These are phyloP conservation scores for Psittacula cyanocephala DNA, from an alignment of 2,113 vertebrate species.

Conservation along the genomic window DNA sequence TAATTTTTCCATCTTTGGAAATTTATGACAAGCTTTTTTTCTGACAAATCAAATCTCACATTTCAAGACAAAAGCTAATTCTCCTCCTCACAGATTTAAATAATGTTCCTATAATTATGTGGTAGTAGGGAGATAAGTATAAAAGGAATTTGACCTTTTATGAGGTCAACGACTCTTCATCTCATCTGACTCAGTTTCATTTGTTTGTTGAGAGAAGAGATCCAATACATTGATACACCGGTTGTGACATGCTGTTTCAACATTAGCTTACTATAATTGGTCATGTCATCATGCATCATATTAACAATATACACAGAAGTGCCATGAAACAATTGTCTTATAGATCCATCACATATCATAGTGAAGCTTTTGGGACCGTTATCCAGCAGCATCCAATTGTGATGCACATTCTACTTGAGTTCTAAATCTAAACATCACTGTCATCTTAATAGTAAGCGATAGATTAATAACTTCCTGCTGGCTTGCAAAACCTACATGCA, in stretches of 20 bases:
- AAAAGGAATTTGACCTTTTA: conserved; percentile 70
- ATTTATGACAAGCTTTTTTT: not conserved
- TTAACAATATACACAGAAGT: conserved; percentile 87
- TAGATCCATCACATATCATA: conserved; percentile 85
- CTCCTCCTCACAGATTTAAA: not conserved
- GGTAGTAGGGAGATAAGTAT: not conserved
- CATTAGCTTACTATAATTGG: conserved; percentile 88
- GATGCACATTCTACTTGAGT: conserved; percentile 67
- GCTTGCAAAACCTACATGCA: conserved; percentile 55
- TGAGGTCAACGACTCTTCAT: conserved; percentile 77
- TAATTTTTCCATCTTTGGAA: not conserved
- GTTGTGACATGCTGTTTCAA: conserved; percentile 94
- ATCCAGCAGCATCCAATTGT: conserved; percentile 72
- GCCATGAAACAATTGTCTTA: conserved; percentile 90
- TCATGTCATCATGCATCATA: conserved; percentile 90
- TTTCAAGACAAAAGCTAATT: not conserved
- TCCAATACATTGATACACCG: conserved; percentile 90
- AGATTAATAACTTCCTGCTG: conserved; percentile 70
- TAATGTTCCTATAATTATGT: not conserved
- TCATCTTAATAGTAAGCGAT: conserved; percentile 58
- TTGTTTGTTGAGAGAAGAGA: conserved; percentile 82
- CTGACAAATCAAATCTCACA: conserved; percentile 18
- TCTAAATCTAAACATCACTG: conserved; percentile 68
- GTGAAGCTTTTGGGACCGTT: conserved; percentile 82
- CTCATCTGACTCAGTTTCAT: conserved; percentile 77